phyloP scores from a whole-genome alignment of 1,140 invertebrate species.

The Philotrypesis tridentata region DNA sequence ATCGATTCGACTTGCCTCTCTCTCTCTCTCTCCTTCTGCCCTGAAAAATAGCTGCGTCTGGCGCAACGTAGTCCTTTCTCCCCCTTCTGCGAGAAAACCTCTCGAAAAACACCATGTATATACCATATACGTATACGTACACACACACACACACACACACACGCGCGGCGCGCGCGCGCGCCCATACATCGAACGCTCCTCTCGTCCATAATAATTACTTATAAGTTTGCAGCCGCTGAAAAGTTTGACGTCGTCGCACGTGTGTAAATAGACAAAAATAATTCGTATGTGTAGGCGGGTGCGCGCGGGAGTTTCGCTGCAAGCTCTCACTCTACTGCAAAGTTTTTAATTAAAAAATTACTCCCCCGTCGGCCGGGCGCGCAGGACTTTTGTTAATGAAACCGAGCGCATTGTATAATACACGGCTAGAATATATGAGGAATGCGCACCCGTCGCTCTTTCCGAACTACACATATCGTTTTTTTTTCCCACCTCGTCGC shows the following conservation, averaged over 20 bases:
- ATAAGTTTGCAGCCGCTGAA: too few relatives aligned
- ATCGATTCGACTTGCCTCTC: neutral
- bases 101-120: neutral
- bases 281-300: neutral
- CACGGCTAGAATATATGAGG: neutral
- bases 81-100: neutral
- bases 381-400: conserved; percentile 34
- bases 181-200: neutral
- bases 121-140: too few relatives aligned
- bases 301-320: neutral
- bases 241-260: neutral
- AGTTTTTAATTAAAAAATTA: conserved; percentile 49
- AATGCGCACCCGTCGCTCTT: neutral
- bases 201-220: neutral
- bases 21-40: neutral
- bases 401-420: neutral
- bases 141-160: too few relatives aligned
- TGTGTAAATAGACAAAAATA: neutral
- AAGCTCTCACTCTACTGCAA: conserved; percentile 3
- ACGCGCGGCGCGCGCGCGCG: too few relatives aligned
- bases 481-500: neutral
- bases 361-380: neutral
- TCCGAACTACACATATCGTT: too few relatives aligned
- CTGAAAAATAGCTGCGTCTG: neutral
- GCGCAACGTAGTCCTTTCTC: neutral